Conservation (phyloP, 2,113 vertebrate genomes). For the Callionymus lyra region DNA sequence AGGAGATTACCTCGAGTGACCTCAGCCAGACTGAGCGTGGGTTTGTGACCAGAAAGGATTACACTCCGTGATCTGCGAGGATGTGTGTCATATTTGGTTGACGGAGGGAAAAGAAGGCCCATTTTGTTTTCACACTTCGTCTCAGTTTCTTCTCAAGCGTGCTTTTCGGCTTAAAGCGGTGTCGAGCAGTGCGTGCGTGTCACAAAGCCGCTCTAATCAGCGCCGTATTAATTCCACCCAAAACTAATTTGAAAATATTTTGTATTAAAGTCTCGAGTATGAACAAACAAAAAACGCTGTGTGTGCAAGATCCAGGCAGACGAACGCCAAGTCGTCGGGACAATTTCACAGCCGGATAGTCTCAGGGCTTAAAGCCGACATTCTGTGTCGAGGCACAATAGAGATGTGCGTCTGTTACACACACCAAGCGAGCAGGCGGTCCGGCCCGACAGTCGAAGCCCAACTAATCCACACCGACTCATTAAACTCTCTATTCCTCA, state of each 20-base stretch:
- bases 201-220: constrained; percentile 26
- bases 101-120: constrained; percentile 36
- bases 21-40: constrained; percentile 9
- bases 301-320: constrained; percentile 12
- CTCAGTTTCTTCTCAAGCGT: constrained; percentile 21
- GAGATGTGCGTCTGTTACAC: constrained; percentile 39
- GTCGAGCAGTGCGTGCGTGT: constrained; percentile 30
- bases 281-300: no score
- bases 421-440: constrained; percentile 44
- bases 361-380: constrained; percentile 51
- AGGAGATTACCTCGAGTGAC: constrained; percentile 35
- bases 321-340: constrained; percentile 39
- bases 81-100: constrained; percentile 27
- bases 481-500: constrained; percentile 32
- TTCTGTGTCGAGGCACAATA: constrained; percentile 50
- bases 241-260: constrained; percentile 49
- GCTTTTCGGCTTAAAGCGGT: constrained; percentile 32
- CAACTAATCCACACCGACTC: constrained; percentile 47
- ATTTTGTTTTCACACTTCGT: constrained; percentile 13
- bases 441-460: constrained; percentile 27
- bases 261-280: constrained; percentile 17
- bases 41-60: constrained; percentile 16
- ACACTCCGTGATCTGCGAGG: constrained; percentile 34
- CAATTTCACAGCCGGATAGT: constrained; percentile 63
- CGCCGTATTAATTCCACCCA: constrained; percentile 35